Base-by-base conservation (phyloP, 1,140 invertebrate genomes). In the Polypedilum vanderplanki region DNA sequence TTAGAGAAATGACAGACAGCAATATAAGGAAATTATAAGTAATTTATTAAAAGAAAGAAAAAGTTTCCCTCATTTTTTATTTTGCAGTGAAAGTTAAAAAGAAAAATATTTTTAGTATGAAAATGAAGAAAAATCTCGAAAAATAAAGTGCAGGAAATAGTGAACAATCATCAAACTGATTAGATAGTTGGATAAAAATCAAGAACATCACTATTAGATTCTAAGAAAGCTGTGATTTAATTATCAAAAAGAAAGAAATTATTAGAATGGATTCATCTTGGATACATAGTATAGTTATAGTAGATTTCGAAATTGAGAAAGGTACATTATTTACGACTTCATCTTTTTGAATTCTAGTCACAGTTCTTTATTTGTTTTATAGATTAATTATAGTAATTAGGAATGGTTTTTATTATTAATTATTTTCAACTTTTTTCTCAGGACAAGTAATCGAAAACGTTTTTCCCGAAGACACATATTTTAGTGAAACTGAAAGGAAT, bases 401-500 rank as follows among this genome's bases (percentile, higher is more conserved):
- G n/a, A n/a, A n/a, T n/a, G n/a, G n/a, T n/a, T n/a, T n/a, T n/a
- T n/a, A n/a, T n/a, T n/a, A n/a, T n/a, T n/a, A n/a, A n/a, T n/a
- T n/a, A n/a, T n/a, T n/a, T n/a, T n/a, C n/a, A n/a, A n/a, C n/a
- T n/a, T n/a, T n/a, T n/a, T n/a, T n/a, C n/a, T n/a, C n/a, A n/a
- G n/a, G 65, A 18, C 65, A 70, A 70, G 17, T 70, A 8, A 70
- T 70, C 20, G 65, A 95, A 90, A 88, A 90, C 77, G 89, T 97
- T 22, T 97, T 94, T 85, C 97, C 97, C 7, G 85, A 87, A 77
- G 88, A 92, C 82, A 87, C 93, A 17, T 89, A 90, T 78, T 83
- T 98, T 75, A 90, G 90, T 10, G 96, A 98, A 83, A 91, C 94
- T 85, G 97, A 98, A 86, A 95, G 95, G 83, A 93, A 92, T 76